Conservation (phyloP, 2,113 vertebrate genomes). For the Odontesthes bonariensis region DNA sequence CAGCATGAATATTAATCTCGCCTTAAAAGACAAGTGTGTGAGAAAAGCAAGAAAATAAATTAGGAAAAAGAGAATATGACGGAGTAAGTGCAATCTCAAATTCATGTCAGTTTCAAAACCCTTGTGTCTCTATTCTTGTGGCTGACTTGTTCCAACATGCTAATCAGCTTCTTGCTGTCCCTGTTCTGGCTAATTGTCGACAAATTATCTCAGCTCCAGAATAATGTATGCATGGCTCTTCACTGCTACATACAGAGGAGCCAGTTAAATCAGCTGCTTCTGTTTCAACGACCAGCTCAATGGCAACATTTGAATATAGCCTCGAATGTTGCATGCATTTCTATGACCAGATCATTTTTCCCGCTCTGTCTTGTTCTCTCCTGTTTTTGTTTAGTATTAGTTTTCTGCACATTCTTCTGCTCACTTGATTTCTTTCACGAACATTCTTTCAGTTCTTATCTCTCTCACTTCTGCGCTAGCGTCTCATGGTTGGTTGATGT, state of each 20-base stretch:
- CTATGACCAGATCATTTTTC: slow-evolving; percentile 57
- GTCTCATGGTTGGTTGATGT: slow-evolving; percentile 33
- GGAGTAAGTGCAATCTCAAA: slow-evolving; percentile 60
- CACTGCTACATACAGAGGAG: slow-evolving; percentile 54
- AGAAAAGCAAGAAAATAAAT: slow-evolving; percentile 52
- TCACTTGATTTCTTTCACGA: slow-evolving; percentile 6
- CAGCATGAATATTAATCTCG: slow-evolving; percentile 76
- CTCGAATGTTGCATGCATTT: slow-evolving; percentile 40
- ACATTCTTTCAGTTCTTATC: slow-evolving; percentile 21
- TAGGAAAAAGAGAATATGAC: slow-evolving; percentile 58
- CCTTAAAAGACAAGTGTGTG: slow-evolving; percentile 52
- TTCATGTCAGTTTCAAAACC: slow-evolving; percentile 78
- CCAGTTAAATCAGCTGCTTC: slow-evolving; percentile 50
- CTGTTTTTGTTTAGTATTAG: slow-evolving; percentile 32
- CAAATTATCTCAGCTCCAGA: slow-evolving; percentile 83
- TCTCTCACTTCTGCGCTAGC: slow-evolving; percentile 3
- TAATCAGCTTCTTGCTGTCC: slow-evolving; percentile 73
- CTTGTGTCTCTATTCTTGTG: slow-evolving; percentile 72
- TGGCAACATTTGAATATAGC: slow-evolving; percentile 72
- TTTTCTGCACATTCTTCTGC: slow-evolving; percentile 35
- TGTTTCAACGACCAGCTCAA: slow-evolving; percentile 71
- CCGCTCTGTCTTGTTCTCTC: slow-evolving; percentile 4
- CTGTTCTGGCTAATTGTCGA: slow-evolving; percentile 78
- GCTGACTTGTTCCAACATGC: slow-evolving; percentile 75
- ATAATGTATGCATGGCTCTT: slow-evolving; percentile 85